A percentile compares a stretch with the other conserved stretches of the same genome.
phyloP scores from a whole-genome alignment of 2,113 vertebrate genomes.

The Lipophrys pholis region DNA sequence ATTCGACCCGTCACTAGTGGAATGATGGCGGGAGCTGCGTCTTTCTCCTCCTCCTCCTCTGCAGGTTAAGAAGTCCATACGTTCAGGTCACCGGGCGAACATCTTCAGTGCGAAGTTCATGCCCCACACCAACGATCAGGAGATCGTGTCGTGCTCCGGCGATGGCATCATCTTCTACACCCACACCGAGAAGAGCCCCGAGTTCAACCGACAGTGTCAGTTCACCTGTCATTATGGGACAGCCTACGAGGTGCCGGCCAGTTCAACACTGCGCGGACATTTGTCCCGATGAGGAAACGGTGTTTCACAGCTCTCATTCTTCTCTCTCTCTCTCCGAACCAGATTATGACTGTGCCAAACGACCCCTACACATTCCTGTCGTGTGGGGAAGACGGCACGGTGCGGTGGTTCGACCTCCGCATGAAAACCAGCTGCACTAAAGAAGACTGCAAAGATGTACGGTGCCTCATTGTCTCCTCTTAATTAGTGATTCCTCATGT shows the following conservation, averaged over 20 bases:
- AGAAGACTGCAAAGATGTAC: slow-evolving; percentile 99
- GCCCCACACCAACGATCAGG: slow-evolving; percentile 94
- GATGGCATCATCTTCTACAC: slow-evolving; percentile 99
- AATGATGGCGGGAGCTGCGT: too few relatives aligned
- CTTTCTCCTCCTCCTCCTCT: neutral
- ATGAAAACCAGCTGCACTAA: slow-evolving; percentile 97
- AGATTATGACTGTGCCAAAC: slow-evolving; percentile 99
- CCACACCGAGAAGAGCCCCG: slow-evolving; percentile 92
- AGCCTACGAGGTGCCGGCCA: slow-evolving; percentile 91
- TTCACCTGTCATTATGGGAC: slow-evolving; percentile 99
- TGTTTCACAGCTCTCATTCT: too few relatives aligned
- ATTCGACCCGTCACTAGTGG: too few relatives aligned
- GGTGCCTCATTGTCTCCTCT: slow-evolving; percentile 50
- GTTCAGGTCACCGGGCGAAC: slow-evolving; percentile 96
- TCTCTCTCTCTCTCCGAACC: slow-evolving; percentile 19
- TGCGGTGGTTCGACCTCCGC: slow-evolving; percentile 97
- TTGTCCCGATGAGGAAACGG: too few relatives aligned
- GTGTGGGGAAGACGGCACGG: slow-evolving; percentile 98
- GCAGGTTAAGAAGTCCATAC: slow-evolving; percentile 96
- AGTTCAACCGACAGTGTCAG: slow-evolving; percentile 95
- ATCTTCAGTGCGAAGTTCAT: slow-evolving; percentile 99
- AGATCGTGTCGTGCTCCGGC: slow-evolving; percentile 97
- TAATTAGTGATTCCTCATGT: neutral
- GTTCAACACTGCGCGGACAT: too few relatives aligned
- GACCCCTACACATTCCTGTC: slow-evolving; percentile 98